Conservation (phyloP, 2,888 invertebrate species). For the Oxytorus armatus region DNA sequence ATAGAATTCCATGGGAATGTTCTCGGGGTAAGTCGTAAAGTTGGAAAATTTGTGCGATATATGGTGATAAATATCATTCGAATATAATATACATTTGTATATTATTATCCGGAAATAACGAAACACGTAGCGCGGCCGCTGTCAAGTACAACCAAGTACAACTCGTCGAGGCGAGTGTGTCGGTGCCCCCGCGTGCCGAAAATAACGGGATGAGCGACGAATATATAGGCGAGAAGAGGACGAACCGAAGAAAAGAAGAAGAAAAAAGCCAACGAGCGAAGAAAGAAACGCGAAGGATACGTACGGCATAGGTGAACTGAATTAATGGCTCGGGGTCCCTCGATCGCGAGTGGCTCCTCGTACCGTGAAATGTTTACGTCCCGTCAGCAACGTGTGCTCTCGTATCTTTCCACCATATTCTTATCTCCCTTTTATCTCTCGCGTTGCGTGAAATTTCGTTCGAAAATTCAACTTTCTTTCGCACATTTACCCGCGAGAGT, state of each 20-base stretch:
- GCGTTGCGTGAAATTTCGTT: slow-evolving; percentile 30
- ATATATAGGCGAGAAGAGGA: slow-evolving; percentile 54
- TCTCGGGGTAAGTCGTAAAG: too few species aligned
- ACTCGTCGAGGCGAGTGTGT: slow-evolving; percentile 48
- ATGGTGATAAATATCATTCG: too few species aligned
- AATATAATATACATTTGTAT: too few species aligned
- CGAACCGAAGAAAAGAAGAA: slow-evolving; percentile 21
- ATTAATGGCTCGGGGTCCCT: slow-evolving; percentile 3
- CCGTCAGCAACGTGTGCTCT: slow-evolving; percentile 54
- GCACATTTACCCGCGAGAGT: neutral
- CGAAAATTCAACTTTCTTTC: slow-evolving; percentile 31
- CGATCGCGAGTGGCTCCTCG: slow-evolving; percentile 31
- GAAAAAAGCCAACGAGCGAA: neutral
- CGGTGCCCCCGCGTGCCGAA: slow-evolving; percentile 66
- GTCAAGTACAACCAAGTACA: too few species aligned
- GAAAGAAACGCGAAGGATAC: slow-evolving; percentile 23
- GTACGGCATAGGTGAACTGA: slow-evolving; percentile 4
- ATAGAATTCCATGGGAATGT: too few species aligned
- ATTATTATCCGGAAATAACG: too few species aligned
- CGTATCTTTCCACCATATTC: slow-evolving; percentile 33
- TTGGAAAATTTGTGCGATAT: too few species aligned
- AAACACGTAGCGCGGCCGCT: too few species aligned
- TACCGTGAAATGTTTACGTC: slow-evolving; percentile 65
- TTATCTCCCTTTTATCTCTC: slow-evolving; percentile 26
- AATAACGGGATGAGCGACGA: slow-evolving; percentile 67